Evolutionary conservation across 2,113 vertebrate species (phyloP), one percentile per base, ranked within the genome.

Genomic region (Centrocercus urophasianus): DNA sequence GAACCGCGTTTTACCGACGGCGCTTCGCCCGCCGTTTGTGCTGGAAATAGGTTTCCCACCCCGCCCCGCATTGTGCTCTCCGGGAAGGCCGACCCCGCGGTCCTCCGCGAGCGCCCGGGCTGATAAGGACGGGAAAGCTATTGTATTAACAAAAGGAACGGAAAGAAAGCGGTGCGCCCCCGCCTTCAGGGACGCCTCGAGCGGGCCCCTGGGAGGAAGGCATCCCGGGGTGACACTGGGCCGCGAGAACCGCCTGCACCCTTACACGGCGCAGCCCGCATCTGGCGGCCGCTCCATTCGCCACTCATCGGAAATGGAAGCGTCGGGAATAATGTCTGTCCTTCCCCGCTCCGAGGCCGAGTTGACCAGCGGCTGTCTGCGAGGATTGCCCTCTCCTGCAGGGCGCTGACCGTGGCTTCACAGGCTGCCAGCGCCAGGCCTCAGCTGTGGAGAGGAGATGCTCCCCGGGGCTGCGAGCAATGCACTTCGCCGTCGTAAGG

Each of bases 261-360:
- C 52, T 54, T 15, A 6, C 54, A 11, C 16, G 28, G 28, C 50
- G 50, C 50, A 52, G 52, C 81, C 67, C 56, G 84, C 90, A 95
- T 91, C 88, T 84, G 72, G 88, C 56, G 25, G 80, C 79, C 94
- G 64, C 61, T 88, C 61, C 88, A 84, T 79, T 89, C 78, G 91
- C 64, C 89, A 82, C 93, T 84, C 93, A 85, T 91, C 90, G 95
- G 94, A 95, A 91, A 92, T 91, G 89, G 80, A 95, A 95, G 88
- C 91, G 92, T 92, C 80, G 87, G 86, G 79, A 94, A 92, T 92
- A 91, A 88, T 48, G 77, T 95, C 94, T 95, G 94, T 82, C 86
- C 88, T 95, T 61, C 54, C 57, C 59, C 50, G 63, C 73, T 72
- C 82, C 73, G 76, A 5, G 14, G 83, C 43, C 84, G 83, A 94